Percentiles rank a stretch among this genome's conserved stretches.
Conservation (phyloP, 2,888 invertebrate species). For the Stictocephala bisonia region DNA sequence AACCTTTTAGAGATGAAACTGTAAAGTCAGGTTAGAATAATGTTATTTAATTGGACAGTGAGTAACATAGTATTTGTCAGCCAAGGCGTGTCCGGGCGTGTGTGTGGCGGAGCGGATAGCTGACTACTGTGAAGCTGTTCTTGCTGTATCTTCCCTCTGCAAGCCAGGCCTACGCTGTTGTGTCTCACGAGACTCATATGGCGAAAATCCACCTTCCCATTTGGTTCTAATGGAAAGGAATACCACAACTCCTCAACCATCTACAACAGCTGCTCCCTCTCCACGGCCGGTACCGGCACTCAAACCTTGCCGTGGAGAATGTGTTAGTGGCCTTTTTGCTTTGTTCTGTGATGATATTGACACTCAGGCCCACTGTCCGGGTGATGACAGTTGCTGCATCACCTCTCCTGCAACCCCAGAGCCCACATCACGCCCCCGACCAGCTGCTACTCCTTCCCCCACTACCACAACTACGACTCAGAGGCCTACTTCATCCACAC, state of each 20-base stretch:
- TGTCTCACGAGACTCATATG: constrained; percentile 80
- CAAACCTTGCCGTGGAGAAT: constrained; percentile 83
- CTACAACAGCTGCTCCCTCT: constrained; percentile 41
- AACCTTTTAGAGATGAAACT: too few relatives aligned
- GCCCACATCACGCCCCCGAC: constrained; percentile 47
- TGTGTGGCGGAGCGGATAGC: constrained; percentile 86
- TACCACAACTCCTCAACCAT: constrained; percentile 55
- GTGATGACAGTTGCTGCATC: constrained; percentile 84
- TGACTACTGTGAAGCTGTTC: constrained; percentile 87
- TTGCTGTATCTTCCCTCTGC: constrained; percentile 79
- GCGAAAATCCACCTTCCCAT: constrained; percentile 74
- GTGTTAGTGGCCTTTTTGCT: constrained; percentile 84
- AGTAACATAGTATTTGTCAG: too few relatives aligned
- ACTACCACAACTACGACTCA: constrained; percentile 57
- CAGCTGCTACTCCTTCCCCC: constrained; percentile 63
- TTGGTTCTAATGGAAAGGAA: constrained; percentile 77
- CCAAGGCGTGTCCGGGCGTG: constrained; percentile 80
- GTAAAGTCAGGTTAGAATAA: too few relatives aligned
- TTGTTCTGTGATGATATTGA: constrained; percentile 90
- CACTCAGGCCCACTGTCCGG: constrained; percentile 79
- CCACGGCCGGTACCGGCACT: constrained; percentile 64
- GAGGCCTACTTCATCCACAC: constrained; percentile 62
- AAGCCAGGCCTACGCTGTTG: constrained; percentile 83
- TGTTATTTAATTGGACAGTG: too few relatives aligned
- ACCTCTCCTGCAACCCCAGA: constrained; percentile 64